Evolutionary conservation across 1,140 invertebrate species (phyloP).

Genomic region (Pissodes strobi): DNA sequence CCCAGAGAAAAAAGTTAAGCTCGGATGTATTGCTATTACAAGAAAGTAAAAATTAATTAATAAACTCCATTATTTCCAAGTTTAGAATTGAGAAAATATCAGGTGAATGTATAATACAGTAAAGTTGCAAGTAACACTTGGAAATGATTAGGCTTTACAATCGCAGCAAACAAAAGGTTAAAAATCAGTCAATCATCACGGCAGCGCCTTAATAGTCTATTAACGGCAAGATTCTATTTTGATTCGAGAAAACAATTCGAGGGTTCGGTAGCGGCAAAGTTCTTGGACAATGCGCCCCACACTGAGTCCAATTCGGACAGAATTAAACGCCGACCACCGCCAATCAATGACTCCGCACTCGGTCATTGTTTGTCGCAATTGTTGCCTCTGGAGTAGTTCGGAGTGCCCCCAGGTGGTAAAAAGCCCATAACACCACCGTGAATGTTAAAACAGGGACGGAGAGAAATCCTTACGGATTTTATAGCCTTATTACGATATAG

Average conservation of each 20-base stretch:
- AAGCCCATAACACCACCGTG: slow-evolving; percentile 35
- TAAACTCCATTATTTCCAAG: too few relatives aligned
- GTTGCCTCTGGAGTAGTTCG: slow-evolving; percentile 55
- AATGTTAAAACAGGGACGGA: not conserved
- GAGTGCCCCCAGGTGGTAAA: slow-evolving; percentile 50
- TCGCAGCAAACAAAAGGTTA: slow-evolving; percentile 20
- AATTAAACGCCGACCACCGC: slow-evolving; percentile 52
- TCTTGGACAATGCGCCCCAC: slow-evolving; percentile 45
- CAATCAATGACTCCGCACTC: slow-evolving; percentile 49
- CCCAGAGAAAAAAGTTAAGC: too few relatives aligned
- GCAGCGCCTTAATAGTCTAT: slow-evolving; percentile 29
- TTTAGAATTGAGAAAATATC: too few relatives aligned
- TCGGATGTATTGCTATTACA: too few relatives aligned
- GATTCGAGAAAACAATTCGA: slow-evolving; percentile 32
- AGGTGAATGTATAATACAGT: too few relatives aligned
- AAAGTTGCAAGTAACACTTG: slow-evolving; percentile 29
- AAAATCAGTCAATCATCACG: slow-evolving; percentile 33
- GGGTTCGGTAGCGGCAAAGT: slow-evolving; percentile 38
- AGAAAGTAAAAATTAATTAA: too few relatives aligned
- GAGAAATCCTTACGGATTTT: not conserved
- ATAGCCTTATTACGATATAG: too few relatives aligned
- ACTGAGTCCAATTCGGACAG: slow-evolving; percentile 51
- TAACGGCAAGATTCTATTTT: slow-evolving; percentile 32
- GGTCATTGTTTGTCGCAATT: slow-evolving; percentile 52
- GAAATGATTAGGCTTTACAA: slow-evolving; percentile 25